Evolutionary conservation across 2,113 vertebrate genomes (phyloP).

Genomic region (Sprattus sprattus): DNA sequence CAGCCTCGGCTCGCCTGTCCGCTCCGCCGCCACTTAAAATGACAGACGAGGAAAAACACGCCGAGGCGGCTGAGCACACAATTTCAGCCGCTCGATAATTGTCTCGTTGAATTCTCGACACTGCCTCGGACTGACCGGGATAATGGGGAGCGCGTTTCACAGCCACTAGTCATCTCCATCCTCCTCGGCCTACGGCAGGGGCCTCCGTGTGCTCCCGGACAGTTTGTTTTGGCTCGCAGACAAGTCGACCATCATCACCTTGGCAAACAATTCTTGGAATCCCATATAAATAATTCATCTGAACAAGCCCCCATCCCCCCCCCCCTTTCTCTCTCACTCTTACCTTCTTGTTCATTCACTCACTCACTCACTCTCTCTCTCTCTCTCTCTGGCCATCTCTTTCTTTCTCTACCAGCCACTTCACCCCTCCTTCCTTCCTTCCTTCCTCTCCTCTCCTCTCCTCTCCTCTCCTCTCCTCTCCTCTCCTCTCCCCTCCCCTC

Average conservation of each 20-base stretch:
- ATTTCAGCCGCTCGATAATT: slow-evolving; percentile 35
- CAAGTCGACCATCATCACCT: slow-evolving; percentile 77
- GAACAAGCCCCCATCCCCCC: slow-evolving; percentile 57
- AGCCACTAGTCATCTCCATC: slow-evolving; percentile 51
- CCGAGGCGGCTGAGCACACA: slow-evolving; percentile 49
- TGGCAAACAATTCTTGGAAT: slow-evolving; percentile 80
- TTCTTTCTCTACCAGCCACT: not conserved
- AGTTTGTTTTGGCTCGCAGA: slow-evolving; percentile 76
- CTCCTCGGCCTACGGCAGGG: not conserved
- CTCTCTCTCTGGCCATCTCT: not conserved
- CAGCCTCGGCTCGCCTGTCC: not conserved
- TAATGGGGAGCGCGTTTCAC: slow-evolving; percentile 55
- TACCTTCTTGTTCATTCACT: slow-evolving; percentile 3
- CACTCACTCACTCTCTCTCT: not conserved
- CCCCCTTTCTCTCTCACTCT: slow-evolving; percentile 32
- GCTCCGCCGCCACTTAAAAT: not conserved
- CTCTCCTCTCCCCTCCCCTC: too few species aligned
- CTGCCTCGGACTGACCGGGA: slow-evolving; percentile 44
- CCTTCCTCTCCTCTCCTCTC: not conserved
- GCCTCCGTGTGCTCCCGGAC: slow-evolving; percentile 42
- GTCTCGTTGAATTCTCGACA: slow-evolving; percentile 37
- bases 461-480: not conserved
- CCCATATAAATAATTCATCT: slow-evolving; percentile 78
- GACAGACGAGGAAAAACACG: slow-evolving; percentile 50
- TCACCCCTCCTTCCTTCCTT: not conserved